These are phyloP conservation scores for Crematogaster levior DNA, from an alignment of 2,888 invertebrate genomes.

Conservation along the genomic window DNA sequence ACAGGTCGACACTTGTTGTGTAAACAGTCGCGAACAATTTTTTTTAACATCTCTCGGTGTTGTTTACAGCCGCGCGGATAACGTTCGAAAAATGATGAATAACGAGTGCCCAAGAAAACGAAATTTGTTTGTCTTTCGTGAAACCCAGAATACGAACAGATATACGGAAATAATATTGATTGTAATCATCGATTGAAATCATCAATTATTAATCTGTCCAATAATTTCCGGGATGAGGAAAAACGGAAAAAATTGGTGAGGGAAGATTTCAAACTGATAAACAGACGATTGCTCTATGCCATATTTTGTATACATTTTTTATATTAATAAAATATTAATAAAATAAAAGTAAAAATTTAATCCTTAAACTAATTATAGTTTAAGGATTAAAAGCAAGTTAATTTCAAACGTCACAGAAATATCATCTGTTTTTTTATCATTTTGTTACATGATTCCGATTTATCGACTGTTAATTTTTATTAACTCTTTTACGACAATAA, in stretches of 20 bases:
- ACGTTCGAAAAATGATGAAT: background rate
- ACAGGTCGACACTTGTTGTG: slow-evolving; percentile 33
- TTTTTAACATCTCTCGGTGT: background rate
- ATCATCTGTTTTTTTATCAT: background rate
- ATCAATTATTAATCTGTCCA: background rate
- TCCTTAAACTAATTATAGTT: too few species aligned
- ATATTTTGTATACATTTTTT: background rate
- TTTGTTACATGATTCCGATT: slow-evolving; percentile 14
- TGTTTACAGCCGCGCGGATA: background rate
- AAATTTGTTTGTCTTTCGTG: background rate
- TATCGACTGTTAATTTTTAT: background rate
- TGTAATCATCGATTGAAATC: background rate
- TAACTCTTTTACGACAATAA: background rate
- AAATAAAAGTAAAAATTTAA: too few species aligned
- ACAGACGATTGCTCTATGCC: background rate
- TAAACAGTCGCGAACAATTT: slow-evolving; percentile 28
- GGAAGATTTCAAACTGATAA: background rate
- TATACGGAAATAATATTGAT: background rate
- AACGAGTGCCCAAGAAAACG: background rate
- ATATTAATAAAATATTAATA: too few species aligned
- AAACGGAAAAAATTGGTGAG: background rate
- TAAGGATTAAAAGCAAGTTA: background rate
- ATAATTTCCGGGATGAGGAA: background rate
- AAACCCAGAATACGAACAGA: background rate
- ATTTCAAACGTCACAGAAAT: background rate